Percentiles rank a stretch among this genome's conserved stretches.
These are phyloP conservation scores for Pygoscelis adeliae DNA, from an alignment of 2,113 vertebrate species.

Conservation along the genomic window DNA sequence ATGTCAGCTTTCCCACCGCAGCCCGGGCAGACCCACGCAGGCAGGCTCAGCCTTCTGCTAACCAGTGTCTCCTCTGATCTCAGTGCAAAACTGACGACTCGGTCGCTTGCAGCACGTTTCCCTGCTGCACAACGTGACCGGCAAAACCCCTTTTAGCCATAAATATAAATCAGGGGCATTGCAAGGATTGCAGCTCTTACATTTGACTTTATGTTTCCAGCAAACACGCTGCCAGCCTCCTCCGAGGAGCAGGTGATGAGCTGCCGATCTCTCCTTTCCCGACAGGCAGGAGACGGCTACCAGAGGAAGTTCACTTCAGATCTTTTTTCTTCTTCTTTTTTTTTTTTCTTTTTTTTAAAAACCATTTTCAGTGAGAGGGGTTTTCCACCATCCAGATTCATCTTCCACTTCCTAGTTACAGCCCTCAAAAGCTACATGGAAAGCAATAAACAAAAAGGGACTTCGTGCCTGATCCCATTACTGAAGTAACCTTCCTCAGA, in stretches of 20 bases:
- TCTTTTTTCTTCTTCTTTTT: not conserved
- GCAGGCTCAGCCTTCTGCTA: not conserved
- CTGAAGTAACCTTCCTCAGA: not conserved
- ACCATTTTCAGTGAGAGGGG: not conserved
- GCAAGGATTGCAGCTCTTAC: fast-evolving
- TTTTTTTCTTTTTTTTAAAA: not conserved
- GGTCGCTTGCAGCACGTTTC: fast-evolving
- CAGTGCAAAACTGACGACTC: fast-evolving
- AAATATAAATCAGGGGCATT: not conserved
- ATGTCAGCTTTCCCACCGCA: not conserved
- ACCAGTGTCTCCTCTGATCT: not conserved
- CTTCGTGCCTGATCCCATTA: fast-evolving
- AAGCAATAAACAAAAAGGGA: not conserved
- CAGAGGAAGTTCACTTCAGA: not conserved
- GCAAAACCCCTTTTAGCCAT: not conserved
- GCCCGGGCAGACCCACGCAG: not conserved
- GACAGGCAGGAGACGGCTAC: not conserved
- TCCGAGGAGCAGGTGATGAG: fast-evolving
- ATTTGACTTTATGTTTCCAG: not conserved
- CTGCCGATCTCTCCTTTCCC: not conserved
- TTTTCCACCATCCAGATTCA: slow-evolving; percentile 9
- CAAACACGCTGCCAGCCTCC: not conserved
- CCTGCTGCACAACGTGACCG: fast-evolving
- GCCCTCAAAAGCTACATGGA: not conserved
- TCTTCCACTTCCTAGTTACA: not conserved